Conservation (phyloP, 2,113 vertebrate genomes). For the Globicephala melas region DNA sequence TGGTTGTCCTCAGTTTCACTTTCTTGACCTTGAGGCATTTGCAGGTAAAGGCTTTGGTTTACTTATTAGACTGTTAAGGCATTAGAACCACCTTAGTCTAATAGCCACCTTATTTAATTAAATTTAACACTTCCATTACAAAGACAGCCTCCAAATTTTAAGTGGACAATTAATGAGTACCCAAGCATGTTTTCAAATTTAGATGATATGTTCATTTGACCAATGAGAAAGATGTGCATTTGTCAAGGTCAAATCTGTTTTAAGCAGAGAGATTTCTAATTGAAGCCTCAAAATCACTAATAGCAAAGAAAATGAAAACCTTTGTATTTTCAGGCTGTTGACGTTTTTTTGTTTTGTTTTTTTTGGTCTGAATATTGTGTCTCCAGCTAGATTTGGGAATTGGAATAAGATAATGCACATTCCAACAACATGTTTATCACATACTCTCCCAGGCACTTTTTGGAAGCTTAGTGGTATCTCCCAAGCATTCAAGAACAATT, state of each 20-base stretch:
- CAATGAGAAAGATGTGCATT: background rate
- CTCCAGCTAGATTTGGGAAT: constrained; percentile 20
- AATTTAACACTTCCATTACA: background rate
- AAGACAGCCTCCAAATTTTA: background rate
- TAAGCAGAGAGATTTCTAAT: background rate
- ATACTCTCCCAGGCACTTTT: background rate
- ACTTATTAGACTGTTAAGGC: background rate
- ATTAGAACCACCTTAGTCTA: background rate
- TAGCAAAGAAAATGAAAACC: background rate
- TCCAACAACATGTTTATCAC: background rate
- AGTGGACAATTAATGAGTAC: background rate
- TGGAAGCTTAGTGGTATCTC: background rate
- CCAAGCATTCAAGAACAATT: constrained; percentile 50
- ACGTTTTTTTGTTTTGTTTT: background rate
- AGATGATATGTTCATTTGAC: background rate
- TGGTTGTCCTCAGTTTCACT: background rate
- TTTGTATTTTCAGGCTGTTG: background rate
- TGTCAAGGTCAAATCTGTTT: constrained; percentile 18
- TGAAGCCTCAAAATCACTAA: background rate
- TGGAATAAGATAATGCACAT: background rate
- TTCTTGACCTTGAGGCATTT: background rate
- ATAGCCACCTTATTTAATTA: background rate
- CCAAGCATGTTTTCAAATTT: background rate
- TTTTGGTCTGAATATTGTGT: background rate
- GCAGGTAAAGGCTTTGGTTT: background rate